Evolutionary conservation across 2,113 vertebrate species (phyloP).

Genomic region (Ammospiza caudacuta): DNA sequence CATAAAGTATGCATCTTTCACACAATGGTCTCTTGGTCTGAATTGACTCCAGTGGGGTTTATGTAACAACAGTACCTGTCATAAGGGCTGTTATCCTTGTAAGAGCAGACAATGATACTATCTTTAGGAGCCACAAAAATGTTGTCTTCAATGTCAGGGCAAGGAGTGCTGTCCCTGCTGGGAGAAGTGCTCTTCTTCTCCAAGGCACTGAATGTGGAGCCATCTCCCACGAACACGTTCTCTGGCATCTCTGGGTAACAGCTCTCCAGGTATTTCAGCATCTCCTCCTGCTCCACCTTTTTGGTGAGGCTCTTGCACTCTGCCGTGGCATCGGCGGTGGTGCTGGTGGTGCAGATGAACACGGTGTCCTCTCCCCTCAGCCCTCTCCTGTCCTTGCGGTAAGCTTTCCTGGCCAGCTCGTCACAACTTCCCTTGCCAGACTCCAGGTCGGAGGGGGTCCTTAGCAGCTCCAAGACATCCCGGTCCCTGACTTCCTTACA

Average conservation of each 20-base stretch:
- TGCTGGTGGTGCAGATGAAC: slow-evolving; percentile 66
- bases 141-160: slow-evolving; percentile 71
- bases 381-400: slow-evolving; percentile 36
- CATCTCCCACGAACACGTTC: slow-evolving; percentile 57
- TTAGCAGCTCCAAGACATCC: slow-evolving; percentile 75
- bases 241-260: slow-evolving; percentile 72
- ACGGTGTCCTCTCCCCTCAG: slow-evolving; percentile 32
- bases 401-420: slow-evolving; percentile 64
- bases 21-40: slow-evolving; percentile 81
- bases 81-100: slow-evolving; percentile 78
- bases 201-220: slow-evolving; percentile 73
- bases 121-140: slow-evolving; percentile 79
- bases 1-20: slow-evolving; percentile 58
- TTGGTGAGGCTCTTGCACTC: slow-evolving; percentile 67
- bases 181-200: slow-evolving; percentile 64
- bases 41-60: slow-evolving; percentile 75
- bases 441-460: slow-evolving; percentile 79
- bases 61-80: slow-evolving; percentile 84
- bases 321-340: slow-evolving; percentile 23
- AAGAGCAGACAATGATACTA: slow-evolving; percentile 79
- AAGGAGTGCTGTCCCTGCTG: slow-evolving; percentile 61
- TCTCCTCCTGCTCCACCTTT: slow-evolving; percentile 70
- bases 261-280: slow-evolving; percentile 75
- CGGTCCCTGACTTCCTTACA: slow-evolving; percentile 68
- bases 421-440: slow-evolving; percentile 77